Evolutionary conservation across 2,797 vertebrate genomes (phyloP).

Genomic region (Epinephelus coioides): DNA sequence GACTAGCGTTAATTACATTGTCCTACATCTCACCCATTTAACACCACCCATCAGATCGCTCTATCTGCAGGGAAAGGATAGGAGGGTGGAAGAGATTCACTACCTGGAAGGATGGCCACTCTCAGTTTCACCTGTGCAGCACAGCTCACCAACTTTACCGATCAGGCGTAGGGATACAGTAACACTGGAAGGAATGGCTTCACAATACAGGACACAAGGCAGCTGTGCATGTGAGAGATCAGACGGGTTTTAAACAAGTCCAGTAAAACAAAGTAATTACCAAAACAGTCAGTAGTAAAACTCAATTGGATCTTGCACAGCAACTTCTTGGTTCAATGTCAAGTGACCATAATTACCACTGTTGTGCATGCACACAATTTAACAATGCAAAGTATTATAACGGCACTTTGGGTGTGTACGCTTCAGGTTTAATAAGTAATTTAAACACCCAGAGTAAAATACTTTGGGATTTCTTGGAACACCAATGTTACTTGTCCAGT

Average conservation of each 20-base stretch:
- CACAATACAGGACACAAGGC: not conserved
- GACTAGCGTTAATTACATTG: slow-evolving; percentile 85
- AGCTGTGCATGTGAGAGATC: not conserved
- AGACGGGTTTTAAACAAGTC: not conserved
- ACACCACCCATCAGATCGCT: slow-evolving; percentile 75
- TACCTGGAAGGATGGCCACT: slow-evolving; percentile 29
- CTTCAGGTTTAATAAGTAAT: not conserved
- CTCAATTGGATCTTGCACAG: not conserved
- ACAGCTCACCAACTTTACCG: not conserved
- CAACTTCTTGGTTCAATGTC: slow-evolving; percentile 2
- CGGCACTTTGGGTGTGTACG: not conserved
- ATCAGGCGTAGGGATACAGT: not conserved
- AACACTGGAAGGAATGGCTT: not conserved
- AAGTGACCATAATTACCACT: not conserved
- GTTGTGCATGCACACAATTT: not conserved
- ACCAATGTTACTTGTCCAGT: not conserved
- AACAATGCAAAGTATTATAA: not conserved
- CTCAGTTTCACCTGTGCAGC: not conserved
- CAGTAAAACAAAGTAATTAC: not conserved
- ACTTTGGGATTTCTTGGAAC: not conserved
- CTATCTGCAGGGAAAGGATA: slow-evolving; percentile 59
- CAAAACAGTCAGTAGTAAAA: slow-evolving; percentile 8
- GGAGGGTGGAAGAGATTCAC: slow-evolving; percentile 13
- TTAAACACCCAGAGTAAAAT: not conserved
- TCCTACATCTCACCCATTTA: slow-evolving; percentile 85